Conservation (phyloP, 2,888 invertebrate species). For the Ectobius pallidus region DNA sequence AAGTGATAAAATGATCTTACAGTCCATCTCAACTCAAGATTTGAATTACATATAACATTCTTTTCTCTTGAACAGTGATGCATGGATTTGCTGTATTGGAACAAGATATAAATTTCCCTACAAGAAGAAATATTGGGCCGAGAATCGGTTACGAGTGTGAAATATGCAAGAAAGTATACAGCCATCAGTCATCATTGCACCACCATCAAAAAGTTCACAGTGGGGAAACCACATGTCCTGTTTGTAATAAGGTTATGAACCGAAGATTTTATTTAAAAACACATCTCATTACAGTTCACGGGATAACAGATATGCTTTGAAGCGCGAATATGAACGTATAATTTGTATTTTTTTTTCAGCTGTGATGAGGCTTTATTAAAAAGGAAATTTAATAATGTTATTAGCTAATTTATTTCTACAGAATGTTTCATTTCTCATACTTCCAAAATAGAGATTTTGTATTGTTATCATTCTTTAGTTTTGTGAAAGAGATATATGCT, state of each 20-base stretch:
- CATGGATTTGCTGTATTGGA: background rate
- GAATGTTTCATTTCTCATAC: too few species aligned
- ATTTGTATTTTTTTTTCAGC: too few species aligned
- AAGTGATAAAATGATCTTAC: too few species aligned
- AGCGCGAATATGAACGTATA: background rate
- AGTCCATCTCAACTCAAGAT: too few species aligned
- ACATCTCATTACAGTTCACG: constrained; percentile 25
- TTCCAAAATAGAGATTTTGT: too few species aligned
- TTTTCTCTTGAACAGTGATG: background rate
- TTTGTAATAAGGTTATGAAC: constrained; percentile 63
- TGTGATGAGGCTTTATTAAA: too few species aligned
- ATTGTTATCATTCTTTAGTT: too few species aligned
- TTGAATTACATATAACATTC: too few species aligned
- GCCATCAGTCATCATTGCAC: constrained; percentile 66
- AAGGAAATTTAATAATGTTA: too few species aligned
- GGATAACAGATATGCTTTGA: constrained; percentile 13
- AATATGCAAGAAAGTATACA: constrained; percentile 66
- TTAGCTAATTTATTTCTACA: too few species aligned
- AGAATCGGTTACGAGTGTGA: constrained; percentile 58
- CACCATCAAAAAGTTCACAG: constrained; percentile 67
- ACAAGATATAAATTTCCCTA: background rate
- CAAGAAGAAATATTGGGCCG: background rate
- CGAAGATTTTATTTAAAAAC: constrained; percentile 31
- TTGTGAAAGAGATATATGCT: too few species aligned
- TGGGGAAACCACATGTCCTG: constrained; percentile 68